Evolutionary conservation across 2,888 invertebrate species (phyloP).

Genomic region (Scaptomyza caliginosa): DNA sequence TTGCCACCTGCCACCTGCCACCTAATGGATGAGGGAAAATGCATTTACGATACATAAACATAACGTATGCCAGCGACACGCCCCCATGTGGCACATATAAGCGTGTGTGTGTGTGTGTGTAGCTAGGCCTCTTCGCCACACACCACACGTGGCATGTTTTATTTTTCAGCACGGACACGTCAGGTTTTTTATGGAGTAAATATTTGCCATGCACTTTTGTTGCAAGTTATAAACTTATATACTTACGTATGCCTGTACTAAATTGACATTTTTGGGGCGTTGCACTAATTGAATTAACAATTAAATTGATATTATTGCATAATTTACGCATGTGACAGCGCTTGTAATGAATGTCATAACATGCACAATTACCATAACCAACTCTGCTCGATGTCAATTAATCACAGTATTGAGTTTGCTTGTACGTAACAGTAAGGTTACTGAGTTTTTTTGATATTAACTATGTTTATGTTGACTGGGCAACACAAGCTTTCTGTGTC

Average conservation of each 20-base stretch:
- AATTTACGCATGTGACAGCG: conserved; percentile 59
- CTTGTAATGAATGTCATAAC: conserved; percentile 52
- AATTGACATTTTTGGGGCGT: conserved; percentile 43
- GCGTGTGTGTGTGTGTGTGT: not conserved
- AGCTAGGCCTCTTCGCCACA: conserved; percentile 30
- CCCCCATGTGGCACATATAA: conserved; percentile 30
- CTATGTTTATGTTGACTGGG: conserved; percentile 3
- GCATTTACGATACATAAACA: conserved; percentile 76
- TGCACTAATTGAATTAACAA: conserved; percentile 70
- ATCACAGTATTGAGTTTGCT: conserved; percentile 1
- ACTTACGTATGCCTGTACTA: not conserved
- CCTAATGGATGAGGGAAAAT: conserved; percentile 34
- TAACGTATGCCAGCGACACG: conserved; percentile 48
- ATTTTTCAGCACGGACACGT: conserved; percentile 51
- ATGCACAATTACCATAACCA: not conserved
- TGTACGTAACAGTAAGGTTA: not conserved
- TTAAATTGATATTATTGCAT: conserved; percentile 65
- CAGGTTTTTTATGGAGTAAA: conserved; percentile 56
- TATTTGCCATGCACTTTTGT: conserved; percentile 41
- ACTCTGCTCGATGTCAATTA: conserved; percentile 8
- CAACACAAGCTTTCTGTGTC: not conserved
- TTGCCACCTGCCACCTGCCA: conserved; percentile 16
- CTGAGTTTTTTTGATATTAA: conserved; percentile 24
- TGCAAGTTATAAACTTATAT: conserved; percentile 1
- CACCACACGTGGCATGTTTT: conserved; percentile 51